Evolutionary conservation across 1,140 invertebrate genomes (phyloP).

Genomic region (Caenorhabditis latens): DNA sequence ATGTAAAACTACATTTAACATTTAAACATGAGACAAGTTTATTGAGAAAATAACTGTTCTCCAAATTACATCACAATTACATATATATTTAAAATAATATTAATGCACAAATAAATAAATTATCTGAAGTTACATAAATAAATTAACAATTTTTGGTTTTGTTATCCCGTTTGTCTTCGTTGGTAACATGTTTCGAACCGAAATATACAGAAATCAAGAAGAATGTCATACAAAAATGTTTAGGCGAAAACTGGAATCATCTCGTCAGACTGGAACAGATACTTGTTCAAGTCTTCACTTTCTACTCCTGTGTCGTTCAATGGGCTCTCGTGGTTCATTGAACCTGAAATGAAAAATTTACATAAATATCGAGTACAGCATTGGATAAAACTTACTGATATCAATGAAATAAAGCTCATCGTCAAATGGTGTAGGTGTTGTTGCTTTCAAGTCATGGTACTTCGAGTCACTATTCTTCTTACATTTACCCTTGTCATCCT

Average conservation of each 20-base stretch:
- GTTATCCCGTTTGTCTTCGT: conserved; percentile 29
- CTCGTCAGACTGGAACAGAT: conserved; percentile 63
- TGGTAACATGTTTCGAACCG: conserved; percentile 36
- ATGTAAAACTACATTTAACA: no score
- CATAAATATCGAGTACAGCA: background rate
- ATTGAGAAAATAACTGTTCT: no score
- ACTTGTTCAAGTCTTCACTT: conserved; percentile 58
- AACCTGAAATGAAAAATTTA: conserved; percentile 42
- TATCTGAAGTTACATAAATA: background rate
- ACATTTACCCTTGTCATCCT: conserved; percentile 66
- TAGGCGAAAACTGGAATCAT: conserved; percentile 62
- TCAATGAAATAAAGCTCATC: conserved; percentile 65
- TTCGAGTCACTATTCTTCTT: conserved; percentile 55
- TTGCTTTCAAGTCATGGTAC: conserved; percentile 52
- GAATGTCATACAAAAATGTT: background rate
- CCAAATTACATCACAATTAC: no score
- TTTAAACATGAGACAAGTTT: background rate
- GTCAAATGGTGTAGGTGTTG: conserved; percentile 36
- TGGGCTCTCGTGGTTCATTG: conserved; percentile 37
- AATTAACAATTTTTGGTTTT: background rate
- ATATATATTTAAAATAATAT: conserved; percentile 20
- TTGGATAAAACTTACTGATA: conserved; percentile 53
- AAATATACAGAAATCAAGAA: conserved; percentile 22
- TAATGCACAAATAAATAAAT: conserved; percentile 38
- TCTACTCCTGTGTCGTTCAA: conserved; percentile 39